Conservation (phyloP, 2,113 vertebrate genomes). For the Daubentonia madagascariensis region DNA sequence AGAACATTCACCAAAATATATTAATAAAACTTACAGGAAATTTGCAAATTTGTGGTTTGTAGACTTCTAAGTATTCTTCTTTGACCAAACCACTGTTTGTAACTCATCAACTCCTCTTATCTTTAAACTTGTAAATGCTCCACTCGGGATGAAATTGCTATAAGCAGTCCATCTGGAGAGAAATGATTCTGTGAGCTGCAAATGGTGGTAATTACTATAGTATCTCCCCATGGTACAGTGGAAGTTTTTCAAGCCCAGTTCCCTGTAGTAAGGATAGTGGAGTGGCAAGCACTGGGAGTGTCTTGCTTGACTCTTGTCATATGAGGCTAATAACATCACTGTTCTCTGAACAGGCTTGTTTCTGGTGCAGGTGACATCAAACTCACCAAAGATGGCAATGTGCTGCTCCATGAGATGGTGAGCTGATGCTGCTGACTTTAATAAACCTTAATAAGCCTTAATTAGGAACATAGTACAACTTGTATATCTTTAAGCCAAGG, state of each 20-base stretch:
- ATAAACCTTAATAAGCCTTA: background rate
- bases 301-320: background rate
- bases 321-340: constrained; percentile 22
- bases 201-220: background rate
- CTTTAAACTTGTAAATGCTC: background rate
- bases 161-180: background rate
- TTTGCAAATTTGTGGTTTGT: background rate
- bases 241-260: background rate
- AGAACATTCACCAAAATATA: background rate
- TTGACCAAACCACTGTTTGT: background rate
- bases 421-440: constrained; percentile 67
- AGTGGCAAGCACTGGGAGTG: background rate
- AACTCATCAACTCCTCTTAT: background rate
- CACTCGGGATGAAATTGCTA: background rate
- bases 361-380: constrained; percentile 97
- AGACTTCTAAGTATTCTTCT: background rate
- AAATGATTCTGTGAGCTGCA: constrained; percentile 14
- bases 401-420: constrained; percentile 97
- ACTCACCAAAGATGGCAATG: constrained; percentile 98
- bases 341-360: constrained; percentile 89
- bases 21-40: background rate
- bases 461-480: background rate
- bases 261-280: background rate
- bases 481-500: background rate
- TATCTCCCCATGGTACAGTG: background rate